These are phyloP conservation scores for Oreotrochilus melanogaster DNA, from an alignment of 2,113 vertebrate genomes.

Conservation along the genomic window DNA sequence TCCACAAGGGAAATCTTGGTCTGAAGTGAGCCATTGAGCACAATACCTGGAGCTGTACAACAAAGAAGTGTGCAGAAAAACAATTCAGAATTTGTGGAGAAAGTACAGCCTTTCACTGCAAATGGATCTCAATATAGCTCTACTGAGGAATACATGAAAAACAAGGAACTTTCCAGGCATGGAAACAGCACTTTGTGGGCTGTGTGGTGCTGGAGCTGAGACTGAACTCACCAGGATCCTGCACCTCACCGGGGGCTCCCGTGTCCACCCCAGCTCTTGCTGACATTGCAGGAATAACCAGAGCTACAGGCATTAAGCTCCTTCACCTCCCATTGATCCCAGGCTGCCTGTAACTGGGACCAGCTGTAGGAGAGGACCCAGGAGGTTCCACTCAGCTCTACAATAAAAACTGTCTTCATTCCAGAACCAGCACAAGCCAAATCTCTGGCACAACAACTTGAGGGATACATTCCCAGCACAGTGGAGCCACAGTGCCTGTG, in stretches of 20 bases:
- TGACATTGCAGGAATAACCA: background rate
- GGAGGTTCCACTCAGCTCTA: background rate
- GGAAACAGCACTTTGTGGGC: background rate
- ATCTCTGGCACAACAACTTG: background rate
- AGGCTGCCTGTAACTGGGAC: background rate
- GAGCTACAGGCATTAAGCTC: background rate
- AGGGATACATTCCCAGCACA: background rate
- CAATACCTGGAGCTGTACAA: background rate
- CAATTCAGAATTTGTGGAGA: background rate
- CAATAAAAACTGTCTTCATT: background rate
- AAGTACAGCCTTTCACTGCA: background rate
- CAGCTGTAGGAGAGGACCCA: background rate
- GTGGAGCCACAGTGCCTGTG: background rate
- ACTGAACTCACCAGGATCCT: background rate
- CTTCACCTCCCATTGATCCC: background rate
- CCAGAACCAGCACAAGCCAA: background rate
- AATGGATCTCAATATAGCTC: background rate
- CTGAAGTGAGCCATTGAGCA: fast-evolving
- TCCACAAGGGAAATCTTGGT: background rate
- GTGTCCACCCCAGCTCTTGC: background rate
- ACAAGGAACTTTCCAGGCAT: background rate
- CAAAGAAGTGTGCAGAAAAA: background rate
- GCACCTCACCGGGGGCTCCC: background rate
- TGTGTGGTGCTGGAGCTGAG: background rate
- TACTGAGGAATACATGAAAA: background rate